Evolutionary conservation across 2,113 vertebrate species (phyloP), one percentile per base, ranked within the genome.

Genomic region (Archilochus colubris): DNA sequence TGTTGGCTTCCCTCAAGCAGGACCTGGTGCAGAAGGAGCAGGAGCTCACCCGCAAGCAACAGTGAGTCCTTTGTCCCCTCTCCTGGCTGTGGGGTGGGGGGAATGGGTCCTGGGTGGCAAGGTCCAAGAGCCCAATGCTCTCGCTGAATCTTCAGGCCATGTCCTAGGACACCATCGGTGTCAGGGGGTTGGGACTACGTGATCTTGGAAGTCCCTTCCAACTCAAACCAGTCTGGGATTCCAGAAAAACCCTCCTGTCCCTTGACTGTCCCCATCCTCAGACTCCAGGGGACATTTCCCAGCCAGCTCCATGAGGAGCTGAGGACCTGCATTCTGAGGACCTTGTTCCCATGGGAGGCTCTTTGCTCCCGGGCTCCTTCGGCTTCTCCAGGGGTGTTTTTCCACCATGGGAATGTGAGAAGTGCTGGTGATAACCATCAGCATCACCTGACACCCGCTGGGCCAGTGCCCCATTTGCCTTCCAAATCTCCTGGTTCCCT

Each of bases 1-100:
- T 99, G 98, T 88, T 99, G 87, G 99, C 99, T 9, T 99, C 98
- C 40, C 99, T 99, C 83, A 99, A 99, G 94, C 99, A 99, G 97
- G 99, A 99, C 96, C 98, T 99, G 92, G 99, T 99, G 93, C 99
- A 98, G 98, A 99, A 99, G 97, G 99, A 99, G 77, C 98, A 99
- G 83, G 99, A 99, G 96, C 98, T 99, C 88, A 98, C 96, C 78
- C 98, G 98, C 96, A 99, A 99, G 92, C 99, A 99, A 73, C 99
- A 99, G 99, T 99, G 97, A 99, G 99, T 99, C 22, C 59, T 62
- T 43, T 3, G 19, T 4, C 28, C 10, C 10, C 5, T 53, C 54
- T 62, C 17, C 31, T 3, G 0, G 30, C 3, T 2, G 8, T 2
- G 5, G 74, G 44, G 31, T 17, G 62, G 33, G 58, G 54, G 62